Base-by-base conservation (phyloP, 2,797 vertebrate genomes). In the Anguilla megastoma region DNA sequence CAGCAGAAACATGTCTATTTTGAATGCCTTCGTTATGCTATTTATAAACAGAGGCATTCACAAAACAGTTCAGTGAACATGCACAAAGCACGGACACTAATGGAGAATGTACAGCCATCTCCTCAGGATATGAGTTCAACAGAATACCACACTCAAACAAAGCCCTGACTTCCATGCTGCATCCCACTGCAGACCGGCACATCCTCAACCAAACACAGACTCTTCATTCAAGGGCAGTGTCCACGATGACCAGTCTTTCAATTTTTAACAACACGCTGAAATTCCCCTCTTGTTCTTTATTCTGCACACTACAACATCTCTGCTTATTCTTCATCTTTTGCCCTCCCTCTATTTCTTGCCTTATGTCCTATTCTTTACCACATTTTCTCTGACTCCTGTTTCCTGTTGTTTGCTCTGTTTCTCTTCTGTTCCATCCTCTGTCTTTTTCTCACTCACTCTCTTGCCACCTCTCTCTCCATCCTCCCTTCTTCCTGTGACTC, bases 41-140 rank as follows among this genome's bases (percentile, higher is more conserved):
- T 48, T 48, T 80, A 80, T 48, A 80, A 80, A 80, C 33, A 45
- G 14, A 80, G 41, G 76, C 76, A 48, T 24, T 80, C 24, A n/a
- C 4, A 24, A 21, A 24, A 82, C 79, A n/a, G 16, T 48, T 82
- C 79, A 82, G 41, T 82, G 79, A 82, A 45, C 79, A 2, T 24
- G 21, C 79, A 82, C 79, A 82, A 82, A 50, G 45, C 41, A n/a
- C 1, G 50, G 21, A 9, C 41, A 10, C 79, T 48, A 45, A 48
- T 33, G 21, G 79, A 79, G 16, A 12, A 71, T 33, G 9, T 14
- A 33, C 27, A 33, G 69, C 27, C 30, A 71, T 41, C 33, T 79
- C 74, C 79, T 48, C 79, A 48, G 79, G 79, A 45, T n/a, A n/a
- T 82, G 79, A 5, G 16, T 45, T 41, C 16, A 82, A 82, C 76